Base-by-base conservation (phyloP, 2,113 vertebrate species). In the Rhadina sibilatrix region DNA sequence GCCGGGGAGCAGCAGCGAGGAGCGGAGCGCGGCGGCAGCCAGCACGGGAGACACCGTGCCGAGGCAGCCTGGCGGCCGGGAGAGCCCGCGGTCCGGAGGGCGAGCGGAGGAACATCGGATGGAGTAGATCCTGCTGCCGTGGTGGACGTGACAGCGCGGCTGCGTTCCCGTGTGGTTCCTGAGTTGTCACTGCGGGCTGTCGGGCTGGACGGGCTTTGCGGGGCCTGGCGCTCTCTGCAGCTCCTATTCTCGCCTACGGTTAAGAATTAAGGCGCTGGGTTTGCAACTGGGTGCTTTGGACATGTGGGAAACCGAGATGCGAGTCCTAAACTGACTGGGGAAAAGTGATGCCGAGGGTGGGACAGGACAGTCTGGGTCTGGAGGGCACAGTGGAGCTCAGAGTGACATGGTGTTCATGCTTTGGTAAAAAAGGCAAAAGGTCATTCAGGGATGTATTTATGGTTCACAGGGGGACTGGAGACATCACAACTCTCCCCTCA, bases 91-190 rank as follows among this genome's bases (percentile, higher is more conserved):
- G 9, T 17, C 19, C 9, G 2, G 27, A 5, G 65, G 19, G 14
- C 2, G n/a, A 13, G 7, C 44, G 54, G 28, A 30, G 37, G 5
- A 31, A 0, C 20, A 0, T 1, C 0, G 27, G 19, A 0, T 3
- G 47, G 19, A 12, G 59, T 0, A 0, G 23, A 0, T 7, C 2
- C 11, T 6, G 87, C 74, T 22, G 35, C 40, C 10, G 10, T 0
- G 9, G 6, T 3, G 86, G 56, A 0, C 15, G 0, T 1, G 42
- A 2, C 42, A 4, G 0, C 31, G 1, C 2, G 24, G 28, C 13
- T 4, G 42, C 12, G 38, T 16, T 44, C 40, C 56, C 33, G 0
- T 1, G 54, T 0, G 9, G 6, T 2, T 7, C 31, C 30, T 30
- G 44, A 0, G 57, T 0, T 30, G 37, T 9, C 78, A 8, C 30